These are phyloP conservation scores for Catalaphyllia jardinei DNA, from an alignment of 64 coral and sea anemone species.

Conservation along the genomic window DNA sequence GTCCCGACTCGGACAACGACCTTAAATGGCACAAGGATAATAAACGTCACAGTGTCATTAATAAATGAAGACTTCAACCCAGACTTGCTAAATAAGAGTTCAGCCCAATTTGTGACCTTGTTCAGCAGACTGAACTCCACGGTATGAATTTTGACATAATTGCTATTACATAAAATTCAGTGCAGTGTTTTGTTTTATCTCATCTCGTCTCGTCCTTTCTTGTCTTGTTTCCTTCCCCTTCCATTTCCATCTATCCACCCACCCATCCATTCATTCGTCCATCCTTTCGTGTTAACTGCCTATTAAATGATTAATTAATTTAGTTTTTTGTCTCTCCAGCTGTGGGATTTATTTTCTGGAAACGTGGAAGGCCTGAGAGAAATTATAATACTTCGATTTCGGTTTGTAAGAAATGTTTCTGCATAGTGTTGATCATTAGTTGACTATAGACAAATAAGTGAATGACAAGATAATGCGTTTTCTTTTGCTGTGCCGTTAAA, in stretches of 20 bases:
- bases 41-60: background rate
- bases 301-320: background rate
- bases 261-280: no score
- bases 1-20: background rate
- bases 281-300: background rate
- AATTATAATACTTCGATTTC: conserved; percentile 5
- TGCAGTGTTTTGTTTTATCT: no score
- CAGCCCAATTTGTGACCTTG: background rate
- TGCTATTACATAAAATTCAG: no score
- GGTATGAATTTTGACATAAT: background rate
- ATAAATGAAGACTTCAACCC: conserved; percentile 17
- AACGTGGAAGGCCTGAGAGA: background rate
- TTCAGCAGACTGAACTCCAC: conserved; percentile 1
- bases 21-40: background rate
- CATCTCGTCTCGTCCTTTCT: no score
- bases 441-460: background rate
- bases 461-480: no score
- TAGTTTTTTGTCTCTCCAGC: background rate
- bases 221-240: no score
- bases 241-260: no score
- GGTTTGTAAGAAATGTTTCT: background rate
- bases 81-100: conserved; percentile 7
- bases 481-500: no score
- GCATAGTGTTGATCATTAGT: background rate
- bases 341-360: conserved; percentile 1